phyloP scores from a whole-genome alignment of 2,113 vertebrate species.

The Chlorocebus sabaeus region DNA sequence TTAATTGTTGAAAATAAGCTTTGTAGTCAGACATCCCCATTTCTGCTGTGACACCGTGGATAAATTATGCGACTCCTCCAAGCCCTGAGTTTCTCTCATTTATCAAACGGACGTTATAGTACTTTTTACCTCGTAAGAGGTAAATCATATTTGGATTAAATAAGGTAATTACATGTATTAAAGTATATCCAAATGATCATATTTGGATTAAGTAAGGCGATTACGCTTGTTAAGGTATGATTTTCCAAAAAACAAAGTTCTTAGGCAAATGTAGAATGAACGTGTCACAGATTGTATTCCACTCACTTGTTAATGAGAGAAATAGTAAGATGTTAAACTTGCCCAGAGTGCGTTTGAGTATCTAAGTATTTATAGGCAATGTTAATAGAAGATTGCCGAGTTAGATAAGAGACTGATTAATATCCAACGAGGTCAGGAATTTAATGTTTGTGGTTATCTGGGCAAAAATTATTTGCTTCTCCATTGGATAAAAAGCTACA shows the following conservation, averaged over 20 bases:
- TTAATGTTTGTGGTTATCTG: background rate
- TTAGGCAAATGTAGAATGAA: background rate
- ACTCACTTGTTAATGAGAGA: background rate
- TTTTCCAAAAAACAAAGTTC: background rate
- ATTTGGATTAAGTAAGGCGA: background rate
- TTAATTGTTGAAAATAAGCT: slow-evolving; percentile 10
- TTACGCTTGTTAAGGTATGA: background rate
- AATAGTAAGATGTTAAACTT: background rate
- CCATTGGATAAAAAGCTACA: background rate
- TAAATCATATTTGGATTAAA: background rate
- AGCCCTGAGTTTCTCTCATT: background rate
- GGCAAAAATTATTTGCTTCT: background rate
- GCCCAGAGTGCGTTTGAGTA: background rate
- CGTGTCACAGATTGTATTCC: background rate
- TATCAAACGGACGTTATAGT: background rate
- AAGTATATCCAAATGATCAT: background rate
- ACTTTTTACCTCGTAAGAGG: background rate
- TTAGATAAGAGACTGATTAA: background rate
- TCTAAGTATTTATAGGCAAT: background rate
- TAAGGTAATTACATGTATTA: background rate
- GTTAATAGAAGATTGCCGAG: background rate
- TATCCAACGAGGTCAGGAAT: background rate
- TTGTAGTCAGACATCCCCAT: background rate
- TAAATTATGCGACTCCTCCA: background rate
- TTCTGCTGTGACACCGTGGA: background rate